phyloP scores from a whole-genome alignment of 2,888 invertebrate species.

The Hypsopygia costalis region DNA sequence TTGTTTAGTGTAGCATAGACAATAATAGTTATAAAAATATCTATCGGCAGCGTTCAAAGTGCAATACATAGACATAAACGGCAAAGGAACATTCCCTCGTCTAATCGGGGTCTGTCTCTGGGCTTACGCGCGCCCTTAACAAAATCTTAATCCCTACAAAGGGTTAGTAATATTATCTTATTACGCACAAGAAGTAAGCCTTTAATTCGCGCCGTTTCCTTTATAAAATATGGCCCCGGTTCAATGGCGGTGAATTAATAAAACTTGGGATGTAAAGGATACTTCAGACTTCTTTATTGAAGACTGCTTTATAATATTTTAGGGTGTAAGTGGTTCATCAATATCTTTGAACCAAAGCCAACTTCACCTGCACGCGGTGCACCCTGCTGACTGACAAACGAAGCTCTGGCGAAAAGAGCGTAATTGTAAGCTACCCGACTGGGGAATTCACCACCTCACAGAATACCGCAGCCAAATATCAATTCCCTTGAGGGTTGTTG shows the following conservation, averaged over 20 bases:
- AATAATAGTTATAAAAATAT: background rate
- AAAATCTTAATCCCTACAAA: conserved; percentile 80
- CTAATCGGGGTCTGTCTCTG: conserved; percentile 57
- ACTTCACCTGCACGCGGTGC: no score
- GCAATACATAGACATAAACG: conserved; percentile 63
- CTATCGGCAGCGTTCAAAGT: conserved; percentile 6
- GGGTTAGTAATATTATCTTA: conserved; percentile 79
- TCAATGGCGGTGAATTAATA: conserved; percentile 14
- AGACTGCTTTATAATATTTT: no score
- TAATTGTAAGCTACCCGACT: no score
- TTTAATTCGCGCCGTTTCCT: conserved; percentile 57
- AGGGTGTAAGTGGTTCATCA: no score
- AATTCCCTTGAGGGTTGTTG: no score
- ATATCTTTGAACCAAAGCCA: no score
- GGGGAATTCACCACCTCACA: no score
- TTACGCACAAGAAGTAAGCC: conserved; percentile 74
- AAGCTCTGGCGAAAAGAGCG: no score
- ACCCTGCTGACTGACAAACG: no score
- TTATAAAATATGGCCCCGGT: conserved; percentile 49
- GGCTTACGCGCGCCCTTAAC: conserved; percentile 72
- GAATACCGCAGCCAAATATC: no score
- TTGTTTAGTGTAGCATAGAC: no score
- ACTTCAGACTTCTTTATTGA: background rate
- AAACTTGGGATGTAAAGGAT: background rate
- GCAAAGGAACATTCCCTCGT: conserved; percentile 40